Evolutionary conservation across 2,888 invertebrate species (phyloP).

Genomic region (Schizaphis graminum): DNA sequence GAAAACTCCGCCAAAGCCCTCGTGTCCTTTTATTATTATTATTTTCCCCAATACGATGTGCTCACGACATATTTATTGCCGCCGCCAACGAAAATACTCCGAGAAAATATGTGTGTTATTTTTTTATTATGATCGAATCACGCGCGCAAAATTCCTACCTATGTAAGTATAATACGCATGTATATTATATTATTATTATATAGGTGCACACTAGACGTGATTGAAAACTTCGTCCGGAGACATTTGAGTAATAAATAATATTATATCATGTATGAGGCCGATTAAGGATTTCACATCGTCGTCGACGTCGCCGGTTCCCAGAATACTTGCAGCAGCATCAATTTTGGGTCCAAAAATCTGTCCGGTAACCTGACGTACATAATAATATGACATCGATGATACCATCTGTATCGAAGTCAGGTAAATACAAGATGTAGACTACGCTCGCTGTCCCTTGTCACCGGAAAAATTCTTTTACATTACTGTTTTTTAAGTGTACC

Average conservation of each 20-base stretch:
- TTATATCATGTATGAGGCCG: background rate
- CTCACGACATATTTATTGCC: slow-evolving; percentile 52
- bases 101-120: slow-evolving; percentile 30
- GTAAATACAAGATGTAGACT: background rate
- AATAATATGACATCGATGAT: background rate
- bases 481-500: background rate
- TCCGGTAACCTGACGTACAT: background rate
- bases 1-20: slow-evolving; percentile 23
- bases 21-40: slow-evolving; percentile 53
- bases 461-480: background rate
- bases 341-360: background rate
- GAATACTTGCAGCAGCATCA: background rate
- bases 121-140: slow-evolving; percentile 17
- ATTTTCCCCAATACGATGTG: slow-evolving; percentile 38
- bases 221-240: slow-evolving; percentile 7
- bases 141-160: background rate
- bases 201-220: background rate
- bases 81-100: background rate
- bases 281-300: background rate
- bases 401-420: background rate
- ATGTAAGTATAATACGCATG: background rate
- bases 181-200: background rate
- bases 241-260: background rate
- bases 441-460: background rate
- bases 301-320: background rate